Base-by-base conservation (phyloP, 2,888 invertebrate species). In the Willowsia nigromaculata region DNA sequence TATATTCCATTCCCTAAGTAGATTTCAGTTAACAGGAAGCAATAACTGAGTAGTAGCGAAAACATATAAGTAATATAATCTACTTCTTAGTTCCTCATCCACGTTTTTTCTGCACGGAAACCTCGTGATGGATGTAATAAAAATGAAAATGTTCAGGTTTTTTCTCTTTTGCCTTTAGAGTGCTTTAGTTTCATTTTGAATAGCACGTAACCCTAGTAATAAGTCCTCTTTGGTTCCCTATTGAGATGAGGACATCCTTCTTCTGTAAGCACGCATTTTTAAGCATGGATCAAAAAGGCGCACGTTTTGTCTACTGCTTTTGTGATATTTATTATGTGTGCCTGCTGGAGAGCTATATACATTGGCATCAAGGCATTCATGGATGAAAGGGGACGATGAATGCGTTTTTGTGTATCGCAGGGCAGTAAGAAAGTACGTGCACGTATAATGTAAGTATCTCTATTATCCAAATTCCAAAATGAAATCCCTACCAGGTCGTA, bases 201-300 rank as follows among this genome's bases (percentile, higher is more conserved):
- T 53, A 74, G 56, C 59, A 74, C 56, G 84, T 43, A 84, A 74
- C 40, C 74, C 74, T 74, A 84, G 84, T 71, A 84, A 84, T 84
- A 68, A 84, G 84, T 56, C 74, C 62, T 68, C 37, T 65, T 83
- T 43, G 37, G 15, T 22, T 71, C 25, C 43, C 47, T 40, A 71
- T 71, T 71, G 15, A 71, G 33, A 25, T 71, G n/a, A 47, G 30
- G 6, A 65, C 33, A 65, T 33, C 62, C 62, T 68, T 68, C 18
- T 33, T 5, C n/a, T 37, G 18, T 9, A 68, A 82, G 62, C 27
- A 50, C 56, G 43, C 81, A 62, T 59, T 40, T 78, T 82, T 65
- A 65, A 43, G 59, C 59, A 33, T 27, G 62, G 11, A 40, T 30
- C 18, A 22, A 33, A 15, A 40, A 71, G 30, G 71, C 40, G 71